Base-by-base conservation (phyloP, 2,797 vertebrate species). In the Darevskia nairensis region DNA sequence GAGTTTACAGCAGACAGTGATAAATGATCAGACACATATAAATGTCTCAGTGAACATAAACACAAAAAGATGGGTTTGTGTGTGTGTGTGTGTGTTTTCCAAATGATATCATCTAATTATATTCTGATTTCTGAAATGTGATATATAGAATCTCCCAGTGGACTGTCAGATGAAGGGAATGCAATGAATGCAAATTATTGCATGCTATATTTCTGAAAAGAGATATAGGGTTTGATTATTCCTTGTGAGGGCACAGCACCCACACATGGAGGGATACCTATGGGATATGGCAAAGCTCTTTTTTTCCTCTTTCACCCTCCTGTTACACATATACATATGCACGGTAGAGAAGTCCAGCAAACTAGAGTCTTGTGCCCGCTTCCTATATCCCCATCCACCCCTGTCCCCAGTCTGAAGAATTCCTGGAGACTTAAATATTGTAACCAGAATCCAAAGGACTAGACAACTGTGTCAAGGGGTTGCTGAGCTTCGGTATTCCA, bases 1-100 rank as follows among this genome's bases (percentile, higher is more conserved):
- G 72, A 39, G 75, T 92, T 94, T 85, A 61, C 17, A 66, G 15
- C 23, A 64, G 32, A 80, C 87, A 91, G 71, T 91, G 90, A 91
- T 91, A 94, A 95, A 87, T 80, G 91, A 92, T 82, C 9, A 86
- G 64, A 66, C 74, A 4, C 89, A 86, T 88, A 80, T 66, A 91
- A 55, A 91, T 74, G 15, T 84, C 78, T 92, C 35, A 75, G 3
- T 88, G 87, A 71, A 86, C 39, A 80, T 86, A 77, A 92, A 89
- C 50, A 90, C 19, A 82, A 84, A 91, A 69, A 81, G 72, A 39
- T 35, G n/a, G 23, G 79, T 35, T 35, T 35, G 35, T 35, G 35
- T 35, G 90, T 91, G 21, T 15, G 23, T 41, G 21, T 71, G n/a
- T 89, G 66, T 64, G 79, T 90, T 59, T 82, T 89, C 77, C 87